Percentiles rank a stretch among this genome's conserved stretches.
Evolutionary conservation across 2,797 vertebrate genomes (phyloP).

Genomic region (Neoniphon sammara): DNA sequence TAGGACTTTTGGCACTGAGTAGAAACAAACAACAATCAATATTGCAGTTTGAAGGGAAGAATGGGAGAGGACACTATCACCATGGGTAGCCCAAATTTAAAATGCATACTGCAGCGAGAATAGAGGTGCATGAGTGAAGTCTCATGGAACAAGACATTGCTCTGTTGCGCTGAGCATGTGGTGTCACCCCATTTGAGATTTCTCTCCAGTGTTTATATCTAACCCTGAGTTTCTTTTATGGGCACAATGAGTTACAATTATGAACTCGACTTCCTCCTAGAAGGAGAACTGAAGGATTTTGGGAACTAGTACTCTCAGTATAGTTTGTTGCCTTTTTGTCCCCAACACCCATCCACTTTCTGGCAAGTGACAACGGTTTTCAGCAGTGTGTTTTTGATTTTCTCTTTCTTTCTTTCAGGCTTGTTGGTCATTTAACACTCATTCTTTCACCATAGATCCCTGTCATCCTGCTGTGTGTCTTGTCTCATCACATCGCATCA

Average conservation of each 20-base stretch:
- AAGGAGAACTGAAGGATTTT: conserved; percentile 40
- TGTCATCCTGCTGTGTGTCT: conserved; percentile 42
- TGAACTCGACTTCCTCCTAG: conserved; percentile 6
- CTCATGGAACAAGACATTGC: background rate
- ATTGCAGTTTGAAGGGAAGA: background rate
- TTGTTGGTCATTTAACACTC: conserved; percentile 27
- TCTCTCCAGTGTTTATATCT: conserved; percentile 7
- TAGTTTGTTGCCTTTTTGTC: conserved; percentile 29
- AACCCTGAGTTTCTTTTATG: conserved; percentile 7
- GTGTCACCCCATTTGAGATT: conserved; percentile 25
- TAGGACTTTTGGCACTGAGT: background rate
- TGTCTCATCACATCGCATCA: conserved; percentile 48
- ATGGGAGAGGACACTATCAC: background rate
- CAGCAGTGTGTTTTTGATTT: conserved; percentile 1
- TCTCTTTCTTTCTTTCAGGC: background rate
- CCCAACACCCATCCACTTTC: conserved; percentile 25
- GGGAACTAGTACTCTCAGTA: conserved; percentile 37
- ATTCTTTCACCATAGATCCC: background rate
- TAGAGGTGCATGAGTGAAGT: conserved; percentile 14
- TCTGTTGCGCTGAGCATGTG: conserved; percentile 48
- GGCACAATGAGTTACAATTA: conserved; percentile 9
- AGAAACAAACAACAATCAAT: conserved; percentile 1
- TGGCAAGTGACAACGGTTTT: conserved; percentile 11
- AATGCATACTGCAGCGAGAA: conserved; percentile 26
- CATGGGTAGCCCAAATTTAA: conserved; percentile 9